Conservation (phyloP, 2,888 invertebrate genomes). For the Drosophila rellima region DNA sequence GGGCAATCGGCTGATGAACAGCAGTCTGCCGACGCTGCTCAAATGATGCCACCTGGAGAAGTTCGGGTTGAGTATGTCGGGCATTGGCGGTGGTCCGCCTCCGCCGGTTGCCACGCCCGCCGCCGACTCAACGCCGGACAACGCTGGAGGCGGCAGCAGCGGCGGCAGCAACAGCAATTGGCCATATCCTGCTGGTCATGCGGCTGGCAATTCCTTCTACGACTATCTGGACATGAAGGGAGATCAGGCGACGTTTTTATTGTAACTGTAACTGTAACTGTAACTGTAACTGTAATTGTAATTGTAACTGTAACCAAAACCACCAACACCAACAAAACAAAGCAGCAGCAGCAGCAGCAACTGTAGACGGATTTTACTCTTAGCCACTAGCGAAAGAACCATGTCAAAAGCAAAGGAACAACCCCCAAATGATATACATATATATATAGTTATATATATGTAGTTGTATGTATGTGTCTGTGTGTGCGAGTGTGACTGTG, state of each 20-base stretch:
- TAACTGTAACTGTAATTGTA: conserved; percentile 52
- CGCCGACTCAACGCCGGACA: conserved; percentile 48
- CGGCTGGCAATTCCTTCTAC: conserved; percentile 58
- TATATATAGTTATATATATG: neutral
- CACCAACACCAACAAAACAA: conserved; percentile 53
- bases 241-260: conserved; percentile 73
- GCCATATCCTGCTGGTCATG: conserved; percentile 43
- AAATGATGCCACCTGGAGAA: conserved; percentile 84
- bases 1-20: conserved; percentile 83
- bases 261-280: conserved; percentile 69
- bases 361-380: conserved; percentile 64
- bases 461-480: conserved; percentile 3
- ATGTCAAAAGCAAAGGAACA: conserved; percentile 31
- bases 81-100: conserved; percentile 70
- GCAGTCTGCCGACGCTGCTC: conserved; percentile 82
- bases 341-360: conserved; percentile 38
- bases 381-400: conserved; percentile 53
- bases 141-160: no score
- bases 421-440: conserved; percentile 18
- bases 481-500: conserved; percentile 2
- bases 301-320: conserved; percentile 65
- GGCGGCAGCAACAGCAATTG: conserved; percentile 1
- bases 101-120: conserved; percentile 67
- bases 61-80: conserved; percentile 69
- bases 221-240: conserved; percentile 74